Conservation (phyloP, 2,113 vertebrate species). For the Pontoporia blainvillei region DNA sequence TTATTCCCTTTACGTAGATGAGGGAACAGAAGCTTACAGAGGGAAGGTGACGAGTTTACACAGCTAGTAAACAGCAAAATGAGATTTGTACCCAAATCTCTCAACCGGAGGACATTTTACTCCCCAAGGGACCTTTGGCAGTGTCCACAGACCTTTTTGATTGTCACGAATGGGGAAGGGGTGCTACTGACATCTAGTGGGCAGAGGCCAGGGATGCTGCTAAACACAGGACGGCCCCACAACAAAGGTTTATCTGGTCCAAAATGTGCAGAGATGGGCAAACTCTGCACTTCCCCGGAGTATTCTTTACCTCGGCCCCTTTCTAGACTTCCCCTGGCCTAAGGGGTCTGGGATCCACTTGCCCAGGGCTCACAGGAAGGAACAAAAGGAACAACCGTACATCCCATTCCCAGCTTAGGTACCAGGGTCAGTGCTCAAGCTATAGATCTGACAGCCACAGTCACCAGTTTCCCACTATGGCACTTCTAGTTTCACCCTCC, state of each 20-base stretch:
- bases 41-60: not conserved
- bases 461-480: not conserved
- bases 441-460: not conserved
- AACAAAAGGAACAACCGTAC: not conserved
- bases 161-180: not conserved
- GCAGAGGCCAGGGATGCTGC: not conserved
- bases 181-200: constrained; percentile 39
- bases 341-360: not conserved
- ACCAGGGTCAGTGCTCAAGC: not conserved
- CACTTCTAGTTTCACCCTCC: not conserved
- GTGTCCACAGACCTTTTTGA: not conserved
- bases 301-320: not conserved
- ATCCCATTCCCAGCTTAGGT: not conserved
- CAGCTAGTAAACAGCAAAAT: not conserved
- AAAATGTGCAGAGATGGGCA: not conserved
- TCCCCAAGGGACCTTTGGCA: not conserved
- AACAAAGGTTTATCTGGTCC: not conserved
- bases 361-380: not conserved
- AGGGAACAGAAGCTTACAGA: not conserved
- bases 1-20: not conserved
- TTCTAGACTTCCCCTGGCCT: not conserved
- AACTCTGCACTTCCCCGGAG: not conserved
- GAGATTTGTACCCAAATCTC: not conserved
- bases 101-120: not conserved
- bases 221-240: not conserved